Base-by-base conservation (phyloP, 2,888 invertebrate genomes). In the Linyphia triangularis region DNA sequence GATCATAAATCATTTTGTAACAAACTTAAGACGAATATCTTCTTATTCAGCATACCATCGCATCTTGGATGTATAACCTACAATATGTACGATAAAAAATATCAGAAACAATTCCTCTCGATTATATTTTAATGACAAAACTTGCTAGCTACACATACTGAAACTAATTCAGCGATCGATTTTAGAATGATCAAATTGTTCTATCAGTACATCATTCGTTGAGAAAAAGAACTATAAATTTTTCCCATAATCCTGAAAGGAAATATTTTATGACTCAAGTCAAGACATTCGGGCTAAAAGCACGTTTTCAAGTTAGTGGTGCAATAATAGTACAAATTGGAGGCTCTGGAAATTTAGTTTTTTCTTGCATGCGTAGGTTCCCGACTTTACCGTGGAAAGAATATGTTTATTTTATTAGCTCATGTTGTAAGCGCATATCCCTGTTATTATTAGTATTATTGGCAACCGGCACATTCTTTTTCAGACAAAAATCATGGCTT, bases 321-420 rank as follows among this genome's bases (percentile, higher is more conserved):
- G 30, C 82, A 72, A 82, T 72, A 82, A 75, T 75, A 70, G 82
- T 70, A 70, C 82, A 70, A 72, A 57, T 37, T 40, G 6, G 37
- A 40, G 43, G 26, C 61, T 40, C 24, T 72, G 40, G 63, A 72
- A 82, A 24, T 63, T 43, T 78, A 33, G 24, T 43, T 51, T 61
- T 43, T 61, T 13, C 72, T 51, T 16, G 4, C 22, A 30, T 19
- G 33, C 37, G 19, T 16, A 72, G 57, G 37, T 59, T 37, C 24
- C 30, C 13, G 19, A 30, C 33, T 26, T 59, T 57, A 59, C 26
- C n/a, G 24, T 57, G 22, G 57, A 28, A 6, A 30, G 67, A 70
- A 81, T 81, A 81, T 81, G 81, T 70, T 81, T 70, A 69, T 81
- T 81, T 81, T 81, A 70, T 81, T 81, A 81, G 51, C 33, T 51